These are phyloP conservation scores for Geothlypis trichas DNA, from an alignment of 2,113 vertebrate species.

Conservation along the genomic window DNA sequence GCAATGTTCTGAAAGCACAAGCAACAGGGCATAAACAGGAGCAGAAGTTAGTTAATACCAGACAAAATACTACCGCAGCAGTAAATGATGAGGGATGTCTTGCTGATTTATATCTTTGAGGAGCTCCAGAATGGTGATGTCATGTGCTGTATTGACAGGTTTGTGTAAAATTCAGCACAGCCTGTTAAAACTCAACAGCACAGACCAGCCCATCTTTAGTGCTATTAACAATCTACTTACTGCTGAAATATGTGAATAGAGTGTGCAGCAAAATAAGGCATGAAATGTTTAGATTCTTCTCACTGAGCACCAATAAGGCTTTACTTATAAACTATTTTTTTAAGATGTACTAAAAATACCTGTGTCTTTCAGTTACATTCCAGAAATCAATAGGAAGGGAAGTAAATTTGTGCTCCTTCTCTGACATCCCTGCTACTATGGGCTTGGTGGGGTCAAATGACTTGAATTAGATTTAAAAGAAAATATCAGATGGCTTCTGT, in stretches of 20 bases:
- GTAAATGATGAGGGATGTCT: slow-evolving; percentile 7
- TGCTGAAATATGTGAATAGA: not conserved
- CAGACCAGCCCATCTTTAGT: not conserved
- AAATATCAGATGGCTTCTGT: not conserved
- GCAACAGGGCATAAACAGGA: not conserved
- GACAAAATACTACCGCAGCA: not conserved
- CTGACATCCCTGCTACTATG: not conserved
- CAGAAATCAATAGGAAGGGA: slow-evolving; percentile 32
- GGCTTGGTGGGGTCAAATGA: slow-evolving; percentile 8
- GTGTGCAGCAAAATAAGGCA: not conserved
- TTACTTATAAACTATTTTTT: not conserved
- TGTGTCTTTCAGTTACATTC: not conserved
- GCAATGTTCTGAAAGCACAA: not conserved
- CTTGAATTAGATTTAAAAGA: slow-evolving; percentile 39
- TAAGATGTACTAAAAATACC: slow-evolving; percentile 1
- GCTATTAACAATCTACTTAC: not conserved
- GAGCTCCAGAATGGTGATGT: not conserved
- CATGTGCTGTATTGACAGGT: slow-evolving; percentile 20
- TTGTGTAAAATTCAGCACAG: slow-evolving; percentile 74
- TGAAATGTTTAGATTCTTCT: not conserved
- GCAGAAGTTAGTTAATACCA: not conserved
- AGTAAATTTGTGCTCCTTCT: not conserved
- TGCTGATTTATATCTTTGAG: not conserved
- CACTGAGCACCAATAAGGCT: not conserved
- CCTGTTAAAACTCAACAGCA: not conserved